Percentiles rank a stretch among this genome's conserved stretches.
phyloP scores from a whole-genome alignment of 2,888 invertebrate genomes.

The Dryomyza anilis region DNA sequence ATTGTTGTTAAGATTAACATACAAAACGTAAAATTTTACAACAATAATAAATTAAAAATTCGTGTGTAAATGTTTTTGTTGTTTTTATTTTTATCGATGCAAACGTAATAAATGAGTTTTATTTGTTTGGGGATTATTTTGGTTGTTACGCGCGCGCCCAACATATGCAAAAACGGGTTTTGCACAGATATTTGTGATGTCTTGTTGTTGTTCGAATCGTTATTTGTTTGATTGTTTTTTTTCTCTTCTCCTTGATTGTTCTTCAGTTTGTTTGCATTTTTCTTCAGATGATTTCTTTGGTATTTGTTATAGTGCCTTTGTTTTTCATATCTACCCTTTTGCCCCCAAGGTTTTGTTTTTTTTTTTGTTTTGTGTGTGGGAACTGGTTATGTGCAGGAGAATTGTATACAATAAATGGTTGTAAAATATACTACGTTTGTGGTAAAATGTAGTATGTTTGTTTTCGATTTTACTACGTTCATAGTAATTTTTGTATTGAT shows the following conservation, averaged over 20 bases:
- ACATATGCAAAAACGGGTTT: conserved; percentile 3
- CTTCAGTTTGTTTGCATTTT: not conserved
- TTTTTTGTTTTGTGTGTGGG: no score
- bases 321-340: not conserved
- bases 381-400: no score
- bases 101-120: not conserved
- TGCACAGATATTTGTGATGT: not conserved
- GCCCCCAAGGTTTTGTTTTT: no score
- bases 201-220: not conserved
- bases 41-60: no score
- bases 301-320: not conserved
- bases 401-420: no score
- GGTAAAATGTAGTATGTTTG: no score
- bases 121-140: not conserved
- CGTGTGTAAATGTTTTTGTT: not conserved
- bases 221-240: not conserved
- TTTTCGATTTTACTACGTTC: no score
- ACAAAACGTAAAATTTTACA: no score
- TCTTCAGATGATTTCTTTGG: not conserved
- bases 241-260: not conserved
- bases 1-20: no score
- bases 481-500: no score
- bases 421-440: no score
- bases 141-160: not conserved
- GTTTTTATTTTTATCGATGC: not conserved